Percentiles rank a stretch among this genome's conserved stretches.
phyloP scores from a whole-genome alignment of 1,140 invertebrate genomes.

The Mya arenaria region DNA sequence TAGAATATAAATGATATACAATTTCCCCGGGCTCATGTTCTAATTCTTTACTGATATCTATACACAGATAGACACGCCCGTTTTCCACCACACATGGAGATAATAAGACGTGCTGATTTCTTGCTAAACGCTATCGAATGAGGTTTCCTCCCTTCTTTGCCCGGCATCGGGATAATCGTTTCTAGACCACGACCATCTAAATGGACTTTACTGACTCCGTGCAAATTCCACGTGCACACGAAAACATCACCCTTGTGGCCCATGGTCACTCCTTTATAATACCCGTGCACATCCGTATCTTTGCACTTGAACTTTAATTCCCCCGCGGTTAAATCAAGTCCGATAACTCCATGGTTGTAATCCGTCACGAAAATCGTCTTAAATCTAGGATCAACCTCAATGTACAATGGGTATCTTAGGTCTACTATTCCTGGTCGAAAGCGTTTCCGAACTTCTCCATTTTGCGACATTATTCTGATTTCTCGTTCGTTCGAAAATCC shows the following conservation, averaged over 20 bases:
- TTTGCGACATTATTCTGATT: conserved; percentile 38
- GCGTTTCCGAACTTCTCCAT: conserved; percentile 32
- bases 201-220: conserved; percentile 37
- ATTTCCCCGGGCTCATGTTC: too few species aligned
- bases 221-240: conserved; percentile 49
- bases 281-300: conserved; percentile 45
- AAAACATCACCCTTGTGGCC: conserved; percentile 41
- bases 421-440: conserved; percentile 38
- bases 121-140: conserved; percentile 35
- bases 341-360: conserved; percentile 48
- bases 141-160: conserved; percentile 44
- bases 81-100: conserved; percentile 40
- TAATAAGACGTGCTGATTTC: conserved; percentile 23
- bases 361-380: conserved; percentile 38
- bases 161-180: conserved; percentile 44
- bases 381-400: conserved; percentile 30
- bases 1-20: too few species aligned
- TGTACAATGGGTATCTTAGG: conserved; percentile 39
- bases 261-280: conserved; percentile 42
- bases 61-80: conserved; percentile 19
- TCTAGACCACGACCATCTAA: conserved; percentile 47
- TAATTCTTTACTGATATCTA: conserved; percentile 47
- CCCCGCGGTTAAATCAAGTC: conserved; percentile 30
- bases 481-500: conserved; percentile 47
- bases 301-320: conserved; percentile 50